A percentile compares a stretch with the other conserved stretches of the same genome.
Conservation (phyloP, 2,797 vertebrate species). For the Simalia tracyae region DNA sequence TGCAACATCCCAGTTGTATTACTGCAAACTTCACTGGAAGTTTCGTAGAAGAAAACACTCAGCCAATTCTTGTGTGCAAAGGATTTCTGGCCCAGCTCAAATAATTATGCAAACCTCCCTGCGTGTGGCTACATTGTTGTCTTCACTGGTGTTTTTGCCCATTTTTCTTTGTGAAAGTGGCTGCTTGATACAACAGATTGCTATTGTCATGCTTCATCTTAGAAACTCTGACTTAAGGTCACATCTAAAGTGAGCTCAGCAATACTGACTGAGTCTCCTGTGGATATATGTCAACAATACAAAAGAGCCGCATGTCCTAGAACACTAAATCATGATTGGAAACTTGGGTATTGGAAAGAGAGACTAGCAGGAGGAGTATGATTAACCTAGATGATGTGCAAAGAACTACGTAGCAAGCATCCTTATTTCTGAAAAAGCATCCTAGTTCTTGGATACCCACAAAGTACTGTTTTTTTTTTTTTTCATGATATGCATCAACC, state of each 20-base stretch:
- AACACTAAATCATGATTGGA: neutral
- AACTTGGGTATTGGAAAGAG: neutral
- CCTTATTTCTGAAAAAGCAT: too few relatives aligned
- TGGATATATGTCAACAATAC: slow-evolving; percentile 12
- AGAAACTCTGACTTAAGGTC: neutral
- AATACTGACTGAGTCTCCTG: slow-evolving; percentile 15
- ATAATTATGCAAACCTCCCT: neutral
- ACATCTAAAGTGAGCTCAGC: slow-evolving; percentile 24
- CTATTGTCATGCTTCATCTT: slow-evolving; percentile 13
- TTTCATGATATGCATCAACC: neutral
- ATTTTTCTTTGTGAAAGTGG: neutral
- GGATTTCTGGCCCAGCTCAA: slow-evolving; percentile 14
- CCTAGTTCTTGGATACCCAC: too few relatives aligned
- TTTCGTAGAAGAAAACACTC: slow-evolving; percentile 51
- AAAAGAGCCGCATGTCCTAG: neutral
- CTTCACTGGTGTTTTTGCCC: neutral
- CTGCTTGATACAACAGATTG: neutral
- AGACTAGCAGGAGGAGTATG: neutral
- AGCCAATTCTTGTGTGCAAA: slow-evolving; percentile 11
- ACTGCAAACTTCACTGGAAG: slow-evolving; percentile 48
- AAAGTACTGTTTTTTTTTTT: neutral
- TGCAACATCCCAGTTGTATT: slow-evolving; percentile 47
- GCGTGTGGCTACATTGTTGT: rapidly evolving
- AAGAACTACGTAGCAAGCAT: neutral
- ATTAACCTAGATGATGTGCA: neutral